Conservation (phyloP, 2,797 vertebrate genomes). For the Amphiprion clarkii region DNA sequence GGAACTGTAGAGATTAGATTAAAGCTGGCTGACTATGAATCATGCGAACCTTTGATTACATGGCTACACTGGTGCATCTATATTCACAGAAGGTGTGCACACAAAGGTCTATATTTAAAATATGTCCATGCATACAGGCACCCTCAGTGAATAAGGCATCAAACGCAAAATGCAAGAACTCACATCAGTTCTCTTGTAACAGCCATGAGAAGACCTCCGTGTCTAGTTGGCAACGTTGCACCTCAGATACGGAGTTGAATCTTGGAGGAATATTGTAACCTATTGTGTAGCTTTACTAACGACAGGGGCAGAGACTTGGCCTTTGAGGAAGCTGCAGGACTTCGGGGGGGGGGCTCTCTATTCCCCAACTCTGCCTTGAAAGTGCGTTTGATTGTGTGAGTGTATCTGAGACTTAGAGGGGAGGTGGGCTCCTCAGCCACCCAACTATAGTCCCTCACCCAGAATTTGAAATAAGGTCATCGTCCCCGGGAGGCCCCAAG, state of each 20-base stretch:
- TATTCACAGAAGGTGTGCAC: too few relatives aligned
- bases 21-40: too few relatives aligned
- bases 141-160: not conserved
- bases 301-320: conserved; percentile 67
- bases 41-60: too few relatives aligned
- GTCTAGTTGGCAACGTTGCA: not conserved
- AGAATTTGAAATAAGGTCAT: conserved; percentile 92
- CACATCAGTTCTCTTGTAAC: not conserved
- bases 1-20: too few relatives aligned
- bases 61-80: too few relatives aligned
- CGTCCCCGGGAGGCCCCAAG: conserved; percentile 84
- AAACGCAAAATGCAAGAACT: conserved; percentile 1
- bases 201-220: conserved; percentile 9
- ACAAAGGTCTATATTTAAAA: too few relatives aligned
- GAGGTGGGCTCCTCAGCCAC: conserved; percentile 64
- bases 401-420: conserved; percentile 44
- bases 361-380: conserved; percentile 73
- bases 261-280: conserved; percentile 54
- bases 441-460: conserved; percentile 78
- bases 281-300: conserved; percentile 62
- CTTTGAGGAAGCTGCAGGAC: conserved; percentile 80
- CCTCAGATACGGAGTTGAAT: conserved; percentile 25
- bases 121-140: not conserved
- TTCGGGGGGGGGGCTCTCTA: conserved; percentile 79
- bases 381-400: conserved; percentile 45